Evolutionary conservation across 2,113 vertebrate genomes (phyloP), one percentile per base, ranked within the genome.

Genomic region (Amphilophus citrinellus): DNA sequence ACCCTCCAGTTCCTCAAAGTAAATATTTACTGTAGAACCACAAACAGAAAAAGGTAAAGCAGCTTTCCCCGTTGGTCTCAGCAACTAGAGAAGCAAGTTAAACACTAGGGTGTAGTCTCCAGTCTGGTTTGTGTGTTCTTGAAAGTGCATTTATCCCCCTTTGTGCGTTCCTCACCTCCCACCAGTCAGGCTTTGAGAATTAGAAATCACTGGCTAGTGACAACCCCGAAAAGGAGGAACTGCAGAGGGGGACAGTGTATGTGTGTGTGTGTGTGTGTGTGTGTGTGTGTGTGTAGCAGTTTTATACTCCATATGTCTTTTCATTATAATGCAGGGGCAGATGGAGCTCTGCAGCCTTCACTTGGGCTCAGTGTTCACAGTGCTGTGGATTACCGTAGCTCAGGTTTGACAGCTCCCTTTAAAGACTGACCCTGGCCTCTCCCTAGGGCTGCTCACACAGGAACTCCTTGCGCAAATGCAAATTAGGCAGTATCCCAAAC

Each of bases 231-330:
- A 35, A 57, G 57, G 62, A 61, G 35, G 35, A 17, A 68, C 60
- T 60, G 66, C 61, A 39, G 44, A 79, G 53, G 78, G 62, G 84
- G 58, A n/a, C 39, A 17, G 47, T 14, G 57, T 27, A 59, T 30
- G 61, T 30, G 30, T 30, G 30, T 3, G 30, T 24, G 42, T 62
- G 24, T 37, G 56, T 37, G 65, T 10, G 47, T 35, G 32, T 6
- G 6, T 35, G 6, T 35, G 56, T 24, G 47, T 22, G 58, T 22
- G 66, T 73, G 56, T 50, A 47, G 57, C 10, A 42, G 56, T 32
- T 84, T 60, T n/a, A 73, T 65, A 37, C 63, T 75, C 92, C 90
- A 93, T 92, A 92, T 93, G 93, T 91, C 85, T 59, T 71, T 44
- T n/a, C 42, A 27, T 80, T 87, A 56, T 88, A 89, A 87, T 77